These are phyloP conservation scores for Dysdera silvatica DNA, from an alignment of 1,140 invertebrate genomes.

Conservation along the genomic window DNA sequence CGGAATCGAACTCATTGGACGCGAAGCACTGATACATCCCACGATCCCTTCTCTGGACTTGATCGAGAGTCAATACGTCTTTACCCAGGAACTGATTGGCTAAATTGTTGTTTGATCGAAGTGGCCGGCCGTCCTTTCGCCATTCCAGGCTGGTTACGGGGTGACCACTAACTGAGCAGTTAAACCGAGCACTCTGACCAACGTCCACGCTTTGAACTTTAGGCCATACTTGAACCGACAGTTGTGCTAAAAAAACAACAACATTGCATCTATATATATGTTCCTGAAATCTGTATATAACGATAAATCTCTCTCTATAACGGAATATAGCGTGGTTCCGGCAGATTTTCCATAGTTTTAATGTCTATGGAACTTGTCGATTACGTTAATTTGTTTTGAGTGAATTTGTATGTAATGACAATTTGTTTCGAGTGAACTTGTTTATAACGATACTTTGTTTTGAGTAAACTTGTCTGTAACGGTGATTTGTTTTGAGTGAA, in stretches of 20 bases:
- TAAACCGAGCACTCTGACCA: conserved; percentile 69
- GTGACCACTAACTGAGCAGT: conserved; percentile 75
- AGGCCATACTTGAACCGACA: conserved; percentile 57
- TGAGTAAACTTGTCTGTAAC: too few relatives aligned
- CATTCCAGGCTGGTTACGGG: conserved; percentile 71
- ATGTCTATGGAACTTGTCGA: too few relatives aligned
- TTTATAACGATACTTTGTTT: too few relatives aligned
- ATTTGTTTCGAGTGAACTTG: too few relatives aligned
- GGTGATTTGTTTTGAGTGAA: too few relatives aligned
- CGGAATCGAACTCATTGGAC: conserved; percentile 38
- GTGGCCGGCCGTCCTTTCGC: conserved; percentile 40
- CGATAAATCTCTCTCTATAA: too few relatives aligned
- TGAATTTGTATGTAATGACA: too few relatives aligned
- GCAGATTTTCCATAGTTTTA: too few relatives aligned
- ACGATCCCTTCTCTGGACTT: conserved; percentile 41
- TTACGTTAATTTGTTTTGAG: too few relatives aligned
- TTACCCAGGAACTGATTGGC: conserved; percentile 3
- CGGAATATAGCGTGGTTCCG: too few relatives aligned
- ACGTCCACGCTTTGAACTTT: conserved; percentile 58
- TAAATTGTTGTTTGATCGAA: conserved; percentile 41
- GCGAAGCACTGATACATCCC: conserved; percentile 49
- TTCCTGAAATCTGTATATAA: too few relatives aligned
- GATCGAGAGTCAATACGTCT: conserved; percentile 35
- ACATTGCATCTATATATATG: neutral
- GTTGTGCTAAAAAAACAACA: conserved; percentile 51